phyloP scores from a whole-genome alignment of 2,113 vertebrate species.

The Tor tambroides region DNA sequence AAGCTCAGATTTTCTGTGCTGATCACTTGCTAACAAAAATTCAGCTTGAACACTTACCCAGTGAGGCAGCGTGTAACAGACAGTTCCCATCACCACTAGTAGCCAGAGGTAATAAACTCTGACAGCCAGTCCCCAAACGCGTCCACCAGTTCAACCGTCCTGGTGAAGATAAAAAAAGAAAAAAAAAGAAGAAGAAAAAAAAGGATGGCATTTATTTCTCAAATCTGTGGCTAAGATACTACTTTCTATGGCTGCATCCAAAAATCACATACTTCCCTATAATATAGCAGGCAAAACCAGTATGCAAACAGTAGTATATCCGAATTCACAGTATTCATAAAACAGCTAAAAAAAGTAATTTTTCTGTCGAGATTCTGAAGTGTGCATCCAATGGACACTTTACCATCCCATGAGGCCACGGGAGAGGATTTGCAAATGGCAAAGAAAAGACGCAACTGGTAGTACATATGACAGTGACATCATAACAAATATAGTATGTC shows the following conservation, averaged over 20 bases:
- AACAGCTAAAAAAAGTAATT: not conserved
- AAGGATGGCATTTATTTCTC: not conserved
- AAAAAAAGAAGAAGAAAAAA: too few relatives aligned
- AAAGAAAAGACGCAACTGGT: not conserved
- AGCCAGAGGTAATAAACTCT: slow-evolving; percentile 89
- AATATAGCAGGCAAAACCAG: not conserved
- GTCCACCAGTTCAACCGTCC: slow-evolving; percentile 98
- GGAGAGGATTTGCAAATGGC: too few relatives aligned
- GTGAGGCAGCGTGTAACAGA: slow-evolving; percentile 91
- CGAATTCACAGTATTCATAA: not conserved
- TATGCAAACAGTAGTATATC: not conserved
- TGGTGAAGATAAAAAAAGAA: slow-evolving; percentile 55
- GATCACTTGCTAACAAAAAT: not conserved
- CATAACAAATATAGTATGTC: not conserved
- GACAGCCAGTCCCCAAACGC: slow-evolving; percentile 86
- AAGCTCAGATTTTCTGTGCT: not conserved
- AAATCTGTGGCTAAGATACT: not conserved
- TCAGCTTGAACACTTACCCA: slow-evolving; percentile 77
- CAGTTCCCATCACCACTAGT: slow-evolving; percentile 97
- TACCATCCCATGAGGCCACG: not conserved
- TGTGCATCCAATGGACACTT: not conserved
- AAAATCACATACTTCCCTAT: not conserved
- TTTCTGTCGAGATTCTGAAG: not conserved
- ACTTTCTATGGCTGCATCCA: too few relatives aligned
- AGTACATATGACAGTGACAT: not conserved